Conservation (phyloP, 2,797 vertebrate species). For the Sebastes alutus region DNA sequence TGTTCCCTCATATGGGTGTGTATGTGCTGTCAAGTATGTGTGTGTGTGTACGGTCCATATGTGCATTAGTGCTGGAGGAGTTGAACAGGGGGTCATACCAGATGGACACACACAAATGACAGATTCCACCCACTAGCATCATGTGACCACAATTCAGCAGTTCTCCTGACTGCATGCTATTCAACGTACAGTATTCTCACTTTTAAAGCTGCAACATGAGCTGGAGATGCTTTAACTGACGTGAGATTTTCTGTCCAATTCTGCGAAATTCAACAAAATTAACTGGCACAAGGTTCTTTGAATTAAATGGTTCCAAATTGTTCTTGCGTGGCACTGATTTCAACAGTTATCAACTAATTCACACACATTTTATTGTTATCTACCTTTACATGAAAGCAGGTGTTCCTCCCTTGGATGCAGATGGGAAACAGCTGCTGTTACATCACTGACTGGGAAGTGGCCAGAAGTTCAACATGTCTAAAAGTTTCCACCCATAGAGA, state of each 20-base stretch:
- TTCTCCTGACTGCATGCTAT: constrained; percentile 20
- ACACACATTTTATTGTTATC: neutral
- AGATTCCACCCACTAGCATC: constrained; percentile 71
- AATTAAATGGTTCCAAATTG: neutral
- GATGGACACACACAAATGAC: constrained; percentile 74
- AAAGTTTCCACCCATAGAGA: neutral
- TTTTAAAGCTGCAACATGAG: constrained; percentile 25
- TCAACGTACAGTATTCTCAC: constrained; percentile 32
- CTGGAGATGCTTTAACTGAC: constrained; percentile 12
- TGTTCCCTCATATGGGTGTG: constrained; percentile 65
- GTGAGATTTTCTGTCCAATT: neutral
- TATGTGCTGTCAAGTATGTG: constrained; percentile 34
- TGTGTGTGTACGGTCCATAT: constrained; percentile 70
- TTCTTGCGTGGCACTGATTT: neutral
- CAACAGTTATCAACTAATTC: neutral
- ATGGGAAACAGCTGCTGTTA: constrained; percentile 10
- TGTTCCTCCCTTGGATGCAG: constrained; percentile 8
- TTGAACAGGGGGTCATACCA: constrained; percentile 77
- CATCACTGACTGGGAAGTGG: neutral
- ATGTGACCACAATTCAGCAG: constrained; percentile 53
- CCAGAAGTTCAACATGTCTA: neutral
- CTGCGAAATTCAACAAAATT: neutral
- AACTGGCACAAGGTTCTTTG: neutral
- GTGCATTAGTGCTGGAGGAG: constrained; percentile 78
- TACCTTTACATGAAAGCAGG: constrained; percentile 1